Conservation (phyloP, 2,888 invertebrate genomes). For the Rugalucina vietnamica region DNA sequence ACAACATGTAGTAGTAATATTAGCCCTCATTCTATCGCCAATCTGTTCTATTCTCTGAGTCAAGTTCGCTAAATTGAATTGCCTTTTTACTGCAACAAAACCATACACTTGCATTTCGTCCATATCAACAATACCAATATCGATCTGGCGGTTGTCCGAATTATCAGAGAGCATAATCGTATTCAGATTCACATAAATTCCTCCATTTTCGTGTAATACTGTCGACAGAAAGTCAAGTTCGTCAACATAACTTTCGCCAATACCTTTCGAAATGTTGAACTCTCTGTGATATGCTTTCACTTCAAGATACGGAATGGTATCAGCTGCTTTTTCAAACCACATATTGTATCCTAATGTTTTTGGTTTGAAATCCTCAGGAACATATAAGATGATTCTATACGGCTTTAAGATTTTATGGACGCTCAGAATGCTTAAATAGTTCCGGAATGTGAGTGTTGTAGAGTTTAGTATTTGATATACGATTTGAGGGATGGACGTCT, state of each 20-base stretch:
- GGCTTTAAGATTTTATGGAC: neutral
- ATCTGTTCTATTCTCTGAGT: neutral
- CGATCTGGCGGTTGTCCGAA: neutral
- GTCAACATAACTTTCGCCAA: neutral
- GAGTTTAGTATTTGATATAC: neutral
- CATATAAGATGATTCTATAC: neutral
- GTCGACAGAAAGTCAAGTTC: neutral
- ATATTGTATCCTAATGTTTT: too few species aligned
- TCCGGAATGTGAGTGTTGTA: neutral
- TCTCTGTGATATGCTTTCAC: neutral
- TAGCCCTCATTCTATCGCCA: neutral
- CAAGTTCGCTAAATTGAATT: neutral
- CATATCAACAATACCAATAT: neutral
- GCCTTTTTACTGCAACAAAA: neutral
- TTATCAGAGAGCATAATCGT: neutral
- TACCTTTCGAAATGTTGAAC: neutral
- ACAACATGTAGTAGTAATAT: neutral
- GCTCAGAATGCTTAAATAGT: neutral
- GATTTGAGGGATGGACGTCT: neutral
- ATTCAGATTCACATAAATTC: neutral
- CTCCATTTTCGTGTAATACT: neutral
- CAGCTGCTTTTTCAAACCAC: neutral
- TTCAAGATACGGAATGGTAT: neutral
- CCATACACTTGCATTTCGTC: neutral
- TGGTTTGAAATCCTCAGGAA: neutral